Base-by-base conservation (phyloP, 2,797 vertebrate genomes). In the Acanthornis magna region DNA sequence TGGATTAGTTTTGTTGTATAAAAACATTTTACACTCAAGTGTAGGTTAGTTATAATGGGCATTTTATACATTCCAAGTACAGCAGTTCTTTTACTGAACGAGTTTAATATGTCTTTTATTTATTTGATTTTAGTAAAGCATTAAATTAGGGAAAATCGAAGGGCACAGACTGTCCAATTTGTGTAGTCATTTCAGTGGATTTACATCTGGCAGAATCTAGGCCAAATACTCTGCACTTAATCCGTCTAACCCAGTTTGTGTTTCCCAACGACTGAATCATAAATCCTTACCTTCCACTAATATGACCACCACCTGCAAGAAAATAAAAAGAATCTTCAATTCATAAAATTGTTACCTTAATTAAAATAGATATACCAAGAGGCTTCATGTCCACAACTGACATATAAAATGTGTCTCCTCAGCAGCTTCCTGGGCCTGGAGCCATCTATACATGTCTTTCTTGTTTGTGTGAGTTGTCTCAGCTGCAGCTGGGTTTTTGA, bases 191-290 rank as follows among this genome's bases (percentile, higher is more conserved):
- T 86, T 65, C 76, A 62, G 58, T 45, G 73, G 91, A 85, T 94
- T 95, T 87, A 32, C 72, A 63, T 71, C 86, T 54, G 75, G 54
- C 61, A 66, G 62, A 88, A 96, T 96, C 78, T 85, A 89, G 95
- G 93, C 81, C 93, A 94, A 80, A 75, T 47, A 27, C 71, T 45
- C 66, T 25, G 74, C 50, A 11, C 26, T 86, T 81, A 72, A 91
- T 90, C 94, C 85, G 60, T 32, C 50, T 51, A 82, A 76, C 81
- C 72, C 65, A 40, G 30, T n/a, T 72, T 62, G 40, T 60, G 38
- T 67, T 81, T 87, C 77, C 74, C 71, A 47, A 27, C 0, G 0
- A 58, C 89, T 34, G 29, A 50, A 57, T 55, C 45, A 29, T 71
- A 42, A 50, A 36, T n/a, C 45, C 85, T 76, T 53, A 32, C 40